Base-by-base conservation (phyloP, 2,113 vertebrate genomes). In the Engystomops pustulosus region DNA sequence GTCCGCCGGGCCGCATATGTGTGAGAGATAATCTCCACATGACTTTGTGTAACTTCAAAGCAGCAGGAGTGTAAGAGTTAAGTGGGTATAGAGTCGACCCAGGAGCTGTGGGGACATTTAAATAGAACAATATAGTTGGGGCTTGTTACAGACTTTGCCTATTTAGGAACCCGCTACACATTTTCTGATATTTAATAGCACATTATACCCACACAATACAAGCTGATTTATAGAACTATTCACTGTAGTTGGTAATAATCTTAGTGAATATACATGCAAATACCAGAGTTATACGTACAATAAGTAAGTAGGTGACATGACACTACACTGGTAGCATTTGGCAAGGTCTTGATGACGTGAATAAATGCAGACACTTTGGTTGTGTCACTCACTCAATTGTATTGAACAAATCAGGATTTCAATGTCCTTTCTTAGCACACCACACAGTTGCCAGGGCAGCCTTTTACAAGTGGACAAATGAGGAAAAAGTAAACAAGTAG, bases 351-450 rank as follows among this genome's bases (percentile, higher is more conserved):
- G 15, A 20, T 36, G 36, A 25, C 62, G 34, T 67, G 62, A 36
- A 67, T 67, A 67, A 20, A 36, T 3, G 82, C 87, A 83, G 89
- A 87, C 87, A 89, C 58, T 81, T 88, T 6, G 5, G 41, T 32
- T 51, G 78, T 83, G 81, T n/a, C 62, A 80, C 18, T 1, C 9
- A 58, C 75, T 84, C 79, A 88, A 86, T 81, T 91, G 80, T 69
- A 81, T 17, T 25, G 45, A 2, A 32, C 44, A 55, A 34, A 83
- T 58, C 86, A 78, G 44, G 34, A 65, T 77, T 84, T 67, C 41
- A 60, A 65, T 44, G 62, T 76, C 41, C 25, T 51, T 76, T 49
- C 9, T 62, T 41, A 44, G 58, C 70, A 77, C 49, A 45, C 41
- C 45, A 47, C 70, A 74, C 14, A 47, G 70, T 74, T 74, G n/a